A percentile compares a stretch with the other conserved stretches of the same genome.
Conservation (phyloP, 2,888 invertebrate genomes). For the Minunthozetes semirufus region DNA sequence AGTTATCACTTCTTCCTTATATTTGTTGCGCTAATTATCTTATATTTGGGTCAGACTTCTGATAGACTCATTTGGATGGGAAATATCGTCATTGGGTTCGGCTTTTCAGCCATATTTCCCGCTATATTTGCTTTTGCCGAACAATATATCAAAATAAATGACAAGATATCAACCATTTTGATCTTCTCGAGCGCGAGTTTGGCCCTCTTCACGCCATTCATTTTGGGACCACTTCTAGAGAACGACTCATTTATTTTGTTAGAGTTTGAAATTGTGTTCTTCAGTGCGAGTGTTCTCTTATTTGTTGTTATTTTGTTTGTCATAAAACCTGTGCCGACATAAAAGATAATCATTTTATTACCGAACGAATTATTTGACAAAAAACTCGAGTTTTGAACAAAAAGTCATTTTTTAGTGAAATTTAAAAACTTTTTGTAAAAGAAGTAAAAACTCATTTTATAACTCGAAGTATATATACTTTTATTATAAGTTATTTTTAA, state of each 20-base stretch:
- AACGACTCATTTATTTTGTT: background rate
- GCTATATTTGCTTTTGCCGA: background rate
- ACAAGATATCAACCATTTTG: background rate
- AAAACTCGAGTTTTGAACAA: no score
- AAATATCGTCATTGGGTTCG: constrained; percentile 10
- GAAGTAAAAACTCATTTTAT: no score
- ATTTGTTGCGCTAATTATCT: background rate
- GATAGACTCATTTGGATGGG: background rate
- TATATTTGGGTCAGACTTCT: background rate
- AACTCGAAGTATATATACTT: no score
- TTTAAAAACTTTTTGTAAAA: no score
- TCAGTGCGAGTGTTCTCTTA: background rate
- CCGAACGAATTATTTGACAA: no score
- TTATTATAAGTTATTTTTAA: no score
- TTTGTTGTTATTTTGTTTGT: background rate
- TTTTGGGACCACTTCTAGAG: constrained; percentile 5
- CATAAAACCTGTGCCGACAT: background rate
- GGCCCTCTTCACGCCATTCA: background rate
- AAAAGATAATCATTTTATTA: no score
- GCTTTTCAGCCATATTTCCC: background rate
- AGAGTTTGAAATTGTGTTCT: constrained; percentile 16
- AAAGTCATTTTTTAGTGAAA: no score
- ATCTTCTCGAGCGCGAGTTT: background rate
- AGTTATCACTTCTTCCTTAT: constrained; percentile 24
- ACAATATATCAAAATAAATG: background rate